Evolutionary conservation across 2,888 invertebrate genomes (phyloP), one percentile per base, ranked within the genome.

Genomic region (Eilema sororculum): DNA sequence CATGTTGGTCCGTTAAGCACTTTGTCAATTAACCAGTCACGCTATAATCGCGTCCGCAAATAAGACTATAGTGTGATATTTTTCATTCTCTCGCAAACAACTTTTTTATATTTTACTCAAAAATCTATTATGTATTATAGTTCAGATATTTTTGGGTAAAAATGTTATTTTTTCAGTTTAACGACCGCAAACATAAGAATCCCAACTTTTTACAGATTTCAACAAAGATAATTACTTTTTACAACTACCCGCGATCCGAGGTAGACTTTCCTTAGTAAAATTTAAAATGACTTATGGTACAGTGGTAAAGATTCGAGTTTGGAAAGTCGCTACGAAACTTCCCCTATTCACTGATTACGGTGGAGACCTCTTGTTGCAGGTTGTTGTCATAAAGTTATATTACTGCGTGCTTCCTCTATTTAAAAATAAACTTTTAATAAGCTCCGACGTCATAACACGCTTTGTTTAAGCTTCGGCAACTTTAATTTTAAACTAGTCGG

Each of bases 381-480:
- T 81, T 89, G 86, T 88, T 89, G 85, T 88, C 85, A 83, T 85
- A 83, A 89, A 89, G 82, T 89, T 86, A 85, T 58, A 84, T 84
- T 82, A 80, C 78, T 84, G 75, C 80, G 80, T 77, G 79, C 85
- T 83, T 83, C 81, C 81, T 80, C 83, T 86, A 86, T 88, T 87
- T 79, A 84, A 83, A 85, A 88, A 86, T 87, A 84, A 88, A 86
- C 84, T 87, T 85, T 84, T 87, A 84, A 87, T 86, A 87, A 87
- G 86, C 84, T 72, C 73, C 75, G 65, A 72, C 78, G 77, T 83
- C 81, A 84, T 78, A 86, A 84, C 82, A 78, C 77, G 80, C 83
- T 80, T 84, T 79, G 80, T 84, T 80, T 78, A 81, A 81, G 79
- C 79, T 82, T 69, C 72, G 71, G 46, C 72, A 69, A 75, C 69